Evolutionary conservation across 2,797 vertebrate genomes (phyloP).

Genomic region (Dipus sagitta): DNA sequence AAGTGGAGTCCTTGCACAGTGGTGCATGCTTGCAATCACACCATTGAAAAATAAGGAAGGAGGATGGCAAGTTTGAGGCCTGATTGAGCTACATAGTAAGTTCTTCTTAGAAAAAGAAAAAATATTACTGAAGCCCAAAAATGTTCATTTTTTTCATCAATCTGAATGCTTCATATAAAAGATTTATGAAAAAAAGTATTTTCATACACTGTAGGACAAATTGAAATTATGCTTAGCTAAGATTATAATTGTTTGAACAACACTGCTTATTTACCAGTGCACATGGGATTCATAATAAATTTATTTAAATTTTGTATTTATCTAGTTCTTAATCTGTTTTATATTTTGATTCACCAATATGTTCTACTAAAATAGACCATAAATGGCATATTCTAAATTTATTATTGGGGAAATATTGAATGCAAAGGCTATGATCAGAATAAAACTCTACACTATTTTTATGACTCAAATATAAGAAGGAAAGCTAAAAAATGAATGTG

Average conservation of each 20-base stretch:
- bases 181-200: neutral
- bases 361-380: neutral
- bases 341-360: neutral
- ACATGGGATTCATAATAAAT: neutral
- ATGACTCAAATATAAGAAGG: neutral
- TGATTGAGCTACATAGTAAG: neutral
- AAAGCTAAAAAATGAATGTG: neutral
- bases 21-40: neutral
- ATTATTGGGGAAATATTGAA: neutral
- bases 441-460: neutral
- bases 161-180: neutral
- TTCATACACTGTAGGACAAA: neutral
- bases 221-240: neutral
- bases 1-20: neutral
- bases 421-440: neutral
- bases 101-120: neutral
- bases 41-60: neutral
- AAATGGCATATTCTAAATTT: neutral
- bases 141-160: constrained; percentile 16
- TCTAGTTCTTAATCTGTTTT: neutral
- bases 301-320: neutral
- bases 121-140: neutral
- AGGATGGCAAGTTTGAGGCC: neutral
- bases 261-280: neutral
- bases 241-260: neutral